These are phyloP conservation scores for Zaprionus ornatus DNA, from an alignment of 1,140 invertebrate species.

Conservation along the genomic window DNA sequence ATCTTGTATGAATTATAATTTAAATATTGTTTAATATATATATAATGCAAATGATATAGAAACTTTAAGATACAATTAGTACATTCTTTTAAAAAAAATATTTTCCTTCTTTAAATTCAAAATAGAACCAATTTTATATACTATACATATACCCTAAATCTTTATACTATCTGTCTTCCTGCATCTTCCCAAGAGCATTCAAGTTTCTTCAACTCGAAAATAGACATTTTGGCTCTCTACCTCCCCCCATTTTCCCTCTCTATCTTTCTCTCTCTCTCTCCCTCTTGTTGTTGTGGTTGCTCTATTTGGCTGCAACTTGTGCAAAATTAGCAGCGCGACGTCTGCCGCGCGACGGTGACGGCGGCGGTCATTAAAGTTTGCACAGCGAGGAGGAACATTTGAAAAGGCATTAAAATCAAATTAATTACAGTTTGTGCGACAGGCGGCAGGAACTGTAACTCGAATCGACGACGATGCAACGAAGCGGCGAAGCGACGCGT, in stretches of 20 bases:
- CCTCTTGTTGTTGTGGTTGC: constrained; percentile 1
- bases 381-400: constrained; percentile 56
- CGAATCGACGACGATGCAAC: neutral
- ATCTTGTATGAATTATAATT: no score
- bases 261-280: neutral
- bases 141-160: no score
- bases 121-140: no score
- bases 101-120: no score
- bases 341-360: constrained; percentile 54
- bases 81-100: no score
- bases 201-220: neutral
- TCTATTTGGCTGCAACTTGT: constrained; percentile 66
- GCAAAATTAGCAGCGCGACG: constrained; percentile 70
- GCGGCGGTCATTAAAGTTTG: constrained; percentile 70
- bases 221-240: neutral
- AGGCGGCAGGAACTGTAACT: constrained; percentile 22
- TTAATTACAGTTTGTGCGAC: constrained; percentile 75
- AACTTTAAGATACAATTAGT: no score
- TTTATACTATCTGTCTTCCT: no score
- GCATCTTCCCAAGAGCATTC: neutral
- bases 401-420: constrained; percentile 81
- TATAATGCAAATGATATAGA: no score
- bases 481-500: constrained; percentile 2
- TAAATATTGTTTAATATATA: no score
- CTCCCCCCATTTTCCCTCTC: neutral